A percentile compares a stretch with the other conserved stretches of the same genome.
phyloP scores from a whole-genome alignment of 2,113 vertebrate species.

The Gopherus flavomarginatus region DNA sequence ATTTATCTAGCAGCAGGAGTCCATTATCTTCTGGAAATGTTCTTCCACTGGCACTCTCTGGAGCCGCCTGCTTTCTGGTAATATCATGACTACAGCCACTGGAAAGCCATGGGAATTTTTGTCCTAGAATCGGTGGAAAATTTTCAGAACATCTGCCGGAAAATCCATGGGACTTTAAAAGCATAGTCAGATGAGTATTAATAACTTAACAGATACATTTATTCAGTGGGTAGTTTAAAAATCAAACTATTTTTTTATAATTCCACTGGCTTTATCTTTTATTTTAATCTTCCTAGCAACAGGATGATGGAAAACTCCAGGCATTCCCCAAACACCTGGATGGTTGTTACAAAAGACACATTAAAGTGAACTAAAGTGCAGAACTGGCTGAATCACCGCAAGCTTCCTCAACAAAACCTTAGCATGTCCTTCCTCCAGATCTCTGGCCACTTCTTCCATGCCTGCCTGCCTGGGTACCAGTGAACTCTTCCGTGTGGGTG shows the following conservation, averaged over 20 bases:
- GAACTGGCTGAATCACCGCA: accelerated
- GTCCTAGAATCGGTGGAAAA: neutral
- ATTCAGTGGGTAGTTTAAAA: neutral
- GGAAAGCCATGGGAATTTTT: neutral
- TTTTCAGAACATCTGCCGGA: neutral
- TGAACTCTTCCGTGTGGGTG: accelerated
- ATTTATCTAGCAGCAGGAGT: neutral
- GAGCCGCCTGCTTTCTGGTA: neutral
- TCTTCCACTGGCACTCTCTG: neutral
- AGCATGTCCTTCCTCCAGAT: neutral
- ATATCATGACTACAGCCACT: neutral
- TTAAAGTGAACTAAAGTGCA: neutral
- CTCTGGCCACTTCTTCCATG: accelerated
- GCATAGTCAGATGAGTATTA: neutral
- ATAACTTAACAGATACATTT: neutral
- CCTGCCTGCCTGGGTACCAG: neutral
- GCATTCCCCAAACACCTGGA: neutral
- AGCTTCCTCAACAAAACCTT: accelerated
- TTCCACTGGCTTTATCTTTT: neutral
- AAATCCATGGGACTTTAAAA: neutral
- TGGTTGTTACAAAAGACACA: neutral
- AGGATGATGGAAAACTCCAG: neutral
- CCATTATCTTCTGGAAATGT: neutral
- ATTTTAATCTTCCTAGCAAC: neutral
- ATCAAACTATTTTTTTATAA: neutral